Evolutionary conservation across 2,888 invertebrate genomes (phyloP).

Genomic region (Hydriomena furcata): DNA sequence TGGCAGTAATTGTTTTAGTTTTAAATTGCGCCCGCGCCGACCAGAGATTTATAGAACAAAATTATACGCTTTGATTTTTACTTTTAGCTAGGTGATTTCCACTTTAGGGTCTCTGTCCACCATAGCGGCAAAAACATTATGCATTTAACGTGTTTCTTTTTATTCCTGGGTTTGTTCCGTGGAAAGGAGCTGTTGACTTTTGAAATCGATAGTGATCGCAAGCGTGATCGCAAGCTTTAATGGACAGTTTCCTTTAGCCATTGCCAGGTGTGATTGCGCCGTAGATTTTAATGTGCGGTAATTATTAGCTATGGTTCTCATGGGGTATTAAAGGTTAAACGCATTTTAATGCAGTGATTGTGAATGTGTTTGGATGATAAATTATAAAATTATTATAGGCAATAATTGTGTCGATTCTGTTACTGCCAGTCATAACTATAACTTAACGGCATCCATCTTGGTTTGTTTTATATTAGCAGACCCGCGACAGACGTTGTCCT

Average conservation of each 20-base stretch:
- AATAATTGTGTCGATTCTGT: too few relatives aligned
- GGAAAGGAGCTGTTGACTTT: too few relatives aligned
- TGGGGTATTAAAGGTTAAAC: slow-evolving; percentile 9
- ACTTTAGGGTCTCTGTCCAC: background rate
- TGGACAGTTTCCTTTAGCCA: background rate
- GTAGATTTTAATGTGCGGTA: slow-evolving; percentile 26
- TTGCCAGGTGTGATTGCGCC: slow-evolving; percentile 39
- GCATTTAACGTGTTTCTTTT: too few relatives aligned
- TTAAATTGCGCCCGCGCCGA: slow-evolving; percentile 41
- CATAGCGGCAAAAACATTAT: background rate
- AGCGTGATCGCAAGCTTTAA: too few relatives aligned
- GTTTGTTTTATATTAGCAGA: too few relatives aligned
- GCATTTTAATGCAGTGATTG: background rate
- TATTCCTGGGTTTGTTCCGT: too few relatives aligned
- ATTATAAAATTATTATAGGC: background rate
- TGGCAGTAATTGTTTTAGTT: slow-evolving; percentile 66
- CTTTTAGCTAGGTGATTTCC: slow-evolving; percentile 38
- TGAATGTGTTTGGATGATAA: background rate
- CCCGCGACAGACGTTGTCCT: too few relatives aligned
- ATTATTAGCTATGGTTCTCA: slow-evolving; percentile 26
- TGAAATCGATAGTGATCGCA: too few relatives aligned
- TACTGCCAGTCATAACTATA: too few relatives aligned
- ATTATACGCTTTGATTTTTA: slow-evolving; percentile 59
- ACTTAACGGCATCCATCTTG: too few relatives aligned
- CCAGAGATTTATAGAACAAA: slow-evolving; percentile 56